These are phyloP conservation scores for Psammodynastes pulverulentus DNA, from an alignment of 2,113 vertebrate species.

Conservation along the genomic window DNA sequence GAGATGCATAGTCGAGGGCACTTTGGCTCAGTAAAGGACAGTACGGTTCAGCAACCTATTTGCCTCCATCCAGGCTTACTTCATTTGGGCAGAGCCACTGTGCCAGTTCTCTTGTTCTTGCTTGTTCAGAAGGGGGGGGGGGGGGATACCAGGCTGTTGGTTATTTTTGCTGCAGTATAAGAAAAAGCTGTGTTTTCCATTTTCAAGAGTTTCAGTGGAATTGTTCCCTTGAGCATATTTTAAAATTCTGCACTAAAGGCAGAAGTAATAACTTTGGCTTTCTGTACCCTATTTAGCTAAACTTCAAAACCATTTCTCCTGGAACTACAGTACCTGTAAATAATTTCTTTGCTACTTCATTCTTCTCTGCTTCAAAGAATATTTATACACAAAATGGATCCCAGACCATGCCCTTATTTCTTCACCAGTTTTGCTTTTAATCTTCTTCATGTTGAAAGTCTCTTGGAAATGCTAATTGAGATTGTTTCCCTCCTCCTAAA, in stretches of 20 bases:
- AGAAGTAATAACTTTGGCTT: background rate
- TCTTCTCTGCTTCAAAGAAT: background rate
- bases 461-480: background rate
- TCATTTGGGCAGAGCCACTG: background rate
- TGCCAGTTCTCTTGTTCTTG: background rate
- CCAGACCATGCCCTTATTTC: background rate
- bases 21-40: background rate
- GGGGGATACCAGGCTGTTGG: background rate
- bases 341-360: background rate
- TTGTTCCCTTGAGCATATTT: background rate
- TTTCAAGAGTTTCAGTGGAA: background rate
- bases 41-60: background rate
- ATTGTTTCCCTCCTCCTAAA: background rate
- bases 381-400: background rate
- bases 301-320: background rate
- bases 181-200: background rate
- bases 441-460: background rate
- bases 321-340: background rate
- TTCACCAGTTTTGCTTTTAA: background rate
- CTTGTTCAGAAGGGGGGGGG: background rate
- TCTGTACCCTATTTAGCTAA: background rate
- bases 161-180: constrained; percentile 8
- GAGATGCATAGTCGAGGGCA: background rate
- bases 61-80: background rate
- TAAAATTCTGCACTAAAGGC: background rate